phyloP scores from a whole-genome alignment of 92 coral and sea anemone species.

The Pocillopora grandis region DNA sequence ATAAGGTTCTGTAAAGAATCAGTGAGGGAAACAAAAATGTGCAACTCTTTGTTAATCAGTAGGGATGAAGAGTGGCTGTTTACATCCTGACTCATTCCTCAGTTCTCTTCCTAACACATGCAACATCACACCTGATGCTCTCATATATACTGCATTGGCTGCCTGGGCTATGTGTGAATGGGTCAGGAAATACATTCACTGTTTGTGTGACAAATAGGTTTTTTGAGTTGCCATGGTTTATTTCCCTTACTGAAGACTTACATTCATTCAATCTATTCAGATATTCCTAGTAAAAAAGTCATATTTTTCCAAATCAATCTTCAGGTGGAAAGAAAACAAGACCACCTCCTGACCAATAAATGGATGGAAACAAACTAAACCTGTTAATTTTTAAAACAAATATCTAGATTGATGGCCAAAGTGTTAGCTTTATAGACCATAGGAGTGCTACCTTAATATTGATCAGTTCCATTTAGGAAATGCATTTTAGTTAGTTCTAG shows the following conservation, averaged over 20 bases:
- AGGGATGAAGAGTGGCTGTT: not conserved
- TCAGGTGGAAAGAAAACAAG: too few relatives aligned
- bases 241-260: not conserved
- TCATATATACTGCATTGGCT: too few relatives aligned
- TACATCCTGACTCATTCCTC: not conserved
- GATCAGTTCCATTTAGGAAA: too few relatives aligned
- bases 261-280: too few relatives aligned
- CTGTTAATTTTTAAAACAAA: not conserved
- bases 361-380: too few relatives aligned
- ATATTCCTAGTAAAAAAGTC: too few relatives aligned
- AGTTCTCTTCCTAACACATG: not conserved
- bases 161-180: not conserved
- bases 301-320: too few relatives aligned
- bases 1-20: slow-evolving; percentile 30
- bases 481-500: too few relatives aligned
- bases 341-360: too few relatives aligned
- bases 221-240: not conserved
- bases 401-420: slow-evolving; percentile 31
- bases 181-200: not conserved
- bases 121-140: not conserved
- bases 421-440: not conserved
- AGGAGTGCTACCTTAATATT: too few relatives aligned
- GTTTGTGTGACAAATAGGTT: not conserved
- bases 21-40: not conserved
- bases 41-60: not conserved